Conservation (phyloP, 2,888 invertebrate species). For the Vannuccia rotundouncinata region DNA sequence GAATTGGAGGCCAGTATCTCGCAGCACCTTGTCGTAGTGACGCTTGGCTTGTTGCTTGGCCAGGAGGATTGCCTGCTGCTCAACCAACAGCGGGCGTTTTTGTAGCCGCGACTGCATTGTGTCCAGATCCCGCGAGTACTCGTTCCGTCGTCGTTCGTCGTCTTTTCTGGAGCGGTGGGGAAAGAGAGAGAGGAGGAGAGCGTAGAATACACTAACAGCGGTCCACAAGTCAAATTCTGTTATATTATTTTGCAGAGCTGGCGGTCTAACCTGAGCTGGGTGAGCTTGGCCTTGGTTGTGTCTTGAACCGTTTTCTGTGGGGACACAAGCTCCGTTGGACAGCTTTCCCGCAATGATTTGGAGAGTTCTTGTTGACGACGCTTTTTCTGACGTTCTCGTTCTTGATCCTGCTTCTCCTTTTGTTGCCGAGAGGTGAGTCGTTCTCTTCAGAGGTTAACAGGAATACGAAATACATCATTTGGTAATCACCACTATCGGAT, state of each 20-base stretch:
- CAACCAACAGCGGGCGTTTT: conserved; percentile 51
- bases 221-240: no score
- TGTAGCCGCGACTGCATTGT: conserved; percentile 50
- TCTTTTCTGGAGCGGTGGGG: conserved; percentile 46
- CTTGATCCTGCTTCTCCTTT: neutral
- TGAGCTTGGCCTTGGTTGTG: neutral
- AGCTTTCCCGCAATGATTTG: neutral
- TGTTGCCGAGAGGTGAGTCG: neutral
- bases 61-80: conserved; percentile 42
- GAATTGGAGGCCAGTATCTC: neutral
- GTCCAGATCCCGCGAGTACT: conserved; percentile 48
- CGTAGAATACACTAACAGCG: no score
- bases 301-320: neutral
- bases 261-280: neutral
- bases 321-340: neutral
- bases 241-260: no score
- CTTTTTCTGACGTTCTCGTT: neutral
- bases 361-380: neutral
- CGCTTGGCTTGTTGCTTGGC: neutral
- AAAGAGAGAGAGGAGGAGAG: no score
- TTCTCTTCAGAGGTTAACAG: neutral
- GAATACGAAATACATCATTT: neutral
- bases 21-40: neutral
- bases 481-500: neutral
- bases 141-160: conserved; percentile 46